Conservation (phyloP, 2,797 vertebrate species). For the Hapalemur alaotrensis region DNA sequence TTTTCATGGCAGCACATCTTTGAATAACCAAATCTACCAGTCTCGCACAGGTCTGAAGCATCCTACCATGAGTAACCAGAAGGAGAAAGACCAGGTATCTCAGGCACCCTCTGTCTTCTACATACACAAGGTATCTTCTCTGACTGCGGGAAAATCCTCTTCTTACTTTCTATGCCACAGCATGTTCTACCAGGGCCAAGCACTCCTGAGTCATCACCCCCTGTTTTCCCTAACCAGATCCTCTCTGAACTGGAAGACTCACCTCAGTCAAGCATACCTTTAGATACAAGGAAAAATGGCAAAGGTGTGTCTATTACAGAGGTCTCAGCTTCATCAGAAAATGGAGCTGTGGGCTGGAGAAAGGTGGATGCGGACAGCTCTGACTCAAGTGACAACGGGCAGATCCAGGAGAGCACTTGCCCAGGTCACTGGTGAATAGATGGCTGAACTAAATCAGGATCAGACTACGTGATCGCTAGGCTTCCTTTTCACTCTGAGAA, state of each 20-base stretch:
- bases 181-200: background rate
- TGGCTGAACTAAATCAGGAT: background rate
- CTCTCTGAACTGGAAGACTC: background rate
- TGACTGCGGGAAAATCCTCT: background rate
- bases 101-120: background rate
- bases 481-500: background rate
- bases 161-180: background rate
- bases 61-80: background rate
- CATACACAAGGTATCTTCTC: background rate
- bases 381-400: background rate
- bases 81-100: background rate
- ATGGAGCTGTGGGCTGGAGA: background rate
- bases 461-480: background rate
- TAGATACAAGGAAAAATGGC: background rate
- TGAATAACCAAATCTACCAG: background rate
- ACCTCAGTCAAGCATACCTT: background rate
- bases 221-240: background rate
- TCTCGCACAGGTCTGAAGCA: fast-evolving
- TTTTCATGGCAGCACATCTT: background rate
- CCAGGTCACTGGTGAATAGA: background rate
- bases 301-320: background rate
- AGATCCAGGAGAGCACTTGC: no score
- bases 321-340: background rate
- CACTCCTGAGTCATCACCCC: background rate
- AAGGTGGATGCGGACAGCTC: fast-evolving